Evolutionary conservation across 2,797 vertebrate genomes (phyloP).

Genomic region (Pangasius djambal): DNA sequence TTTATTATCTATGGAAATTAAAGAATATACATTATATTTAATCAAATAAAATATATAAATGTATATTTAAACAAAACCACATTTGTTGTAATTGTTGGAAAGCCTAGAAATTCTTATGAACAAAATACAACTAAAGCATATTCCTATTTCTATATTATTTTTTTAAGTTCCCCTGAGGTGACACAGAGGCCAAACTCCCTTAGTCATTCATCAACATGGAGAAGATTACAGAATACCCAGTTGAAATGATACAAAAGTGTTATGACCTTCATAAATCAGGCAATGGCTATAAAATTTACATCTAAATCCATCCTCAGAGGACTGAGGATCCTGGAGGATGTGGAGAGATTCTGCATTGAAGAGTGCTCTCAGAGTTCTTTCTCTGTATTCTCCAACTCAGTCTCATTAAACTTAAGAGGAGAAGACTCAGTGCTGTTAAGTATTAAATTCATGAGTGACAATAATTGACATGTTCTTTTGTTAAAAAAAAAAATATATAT

Average conservation of each 20-base stretch:
- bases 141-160: background rate
- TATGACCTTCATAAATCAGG: background rate
- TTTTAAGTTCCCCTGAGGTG: background rate
- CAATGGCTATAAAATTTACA: background rate
- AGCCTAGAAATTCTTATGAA: background rate
- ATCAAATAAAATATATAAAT: background rate
- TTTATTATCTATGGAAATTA: background rate
- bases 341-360: background rate
- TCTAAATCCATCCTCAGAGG: background rate
- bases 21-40: background rate
- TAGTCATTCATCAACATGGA: conserved; percentile 11
- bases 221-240: conserved; percentile 5
- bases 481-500: background rate
- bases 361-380: background rate
- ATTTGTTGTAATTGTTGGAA: background rate
- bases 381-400: background rate
- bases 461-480: background rate
- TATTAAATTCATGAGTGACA: background rate
- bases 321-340: background rate
- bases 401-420: too few species aligned
- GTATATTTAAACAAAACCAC: background rate
- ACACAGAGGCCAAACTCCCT: too few species aligned
- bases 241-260: background rate
- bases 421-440: background rate
- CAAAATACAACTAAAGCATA: background rate